These are phyloP conservation scores for Labroides dimidiatus DNA, from an alignment of 2,797 vertebrate species.

Conservation along the genomic window DNA sequence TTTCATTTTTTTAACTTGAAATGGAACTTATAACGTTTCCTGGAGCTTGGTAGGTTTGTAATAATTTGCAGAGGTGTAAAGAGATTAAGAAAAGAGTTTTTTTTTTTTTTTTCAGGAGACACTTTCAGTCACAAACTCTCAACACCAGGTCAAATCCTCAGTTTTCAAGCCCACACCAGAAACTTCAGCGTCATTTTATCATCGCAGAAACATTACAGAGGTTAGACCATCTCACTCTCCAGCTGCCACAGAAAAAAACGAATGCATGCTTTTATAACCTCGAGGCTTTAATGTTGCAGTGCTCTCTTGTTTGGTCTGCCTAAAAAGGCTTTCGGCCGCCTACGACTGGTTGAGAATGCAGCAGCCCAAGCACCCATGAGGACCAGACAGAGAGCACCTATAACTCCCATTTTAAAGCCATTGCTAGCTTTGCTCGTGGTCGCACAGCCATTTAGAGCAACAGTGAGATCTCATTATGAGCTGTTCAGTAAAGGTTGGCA, in stretches of 20 bases:
- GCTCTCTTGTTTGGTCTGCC: slow-evolving; percentile 8
- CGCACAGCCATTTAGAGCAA: neutral
- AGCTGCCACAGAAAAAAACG: neutral
- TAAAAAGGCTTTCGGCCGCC: neutral
- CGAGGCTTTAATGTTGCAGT: neutral
- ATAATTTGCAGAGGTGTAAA: neutral
- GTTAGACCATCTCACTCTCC: neutral
- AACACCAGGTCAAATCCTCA: neutral
- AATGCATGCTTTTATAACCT: slow-evolving; percentile 7
- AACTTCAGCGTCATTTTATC: neutral
- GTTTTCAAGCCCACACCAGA: slow-evolving; percentile 2
- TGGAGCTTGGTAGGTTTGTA: neutral
- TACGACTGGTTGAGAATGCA: neutral
- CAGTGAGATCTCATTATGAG: slow-evolving; percentile 14
- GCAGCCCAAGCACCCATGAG: neutral
- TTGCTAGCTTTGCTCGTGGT: neutral
- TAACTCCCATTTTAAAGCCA: neutral
- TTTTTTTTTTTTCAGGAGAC: too few species aligned
- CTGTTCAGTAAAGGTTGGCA: neutral
- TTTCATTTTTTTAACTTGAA: neutral
- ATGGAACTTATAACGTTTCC: neutral
- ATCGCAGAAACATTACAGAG: neutral
- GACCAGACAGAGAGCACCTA: neutral
- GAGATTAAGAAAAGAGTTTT: too few species aligned
- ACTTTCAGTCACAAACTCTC: neutral